Evolutionary conservation across 2,113 vertebrate species (phyloP).

Genomic region (Ceyx margarethae): DNA sequence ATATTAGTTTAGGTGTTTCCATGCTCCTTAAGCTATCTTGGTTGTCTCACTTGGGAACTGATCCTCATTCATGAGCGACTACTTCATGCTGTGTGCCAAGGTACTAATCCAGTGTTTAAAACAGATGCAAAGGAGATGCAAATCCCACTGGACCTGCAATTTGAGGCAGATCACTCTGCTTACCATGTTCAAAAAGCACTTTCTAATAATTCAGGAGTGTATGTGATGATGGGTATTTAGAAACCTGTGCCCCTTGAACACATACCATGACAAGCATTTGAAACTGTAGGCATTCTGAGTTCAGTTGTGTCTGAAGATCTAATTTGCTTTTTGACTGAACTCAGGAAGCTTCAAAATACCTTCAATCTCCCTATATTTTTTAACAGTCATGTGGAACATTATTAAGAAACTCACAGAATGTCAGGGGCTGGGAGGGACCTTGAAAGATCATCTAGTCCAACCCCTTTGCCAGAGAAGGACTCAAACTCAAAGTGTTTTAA

Average conservation of each 20-base stretch:
- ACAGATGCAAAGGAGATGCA: neutral
- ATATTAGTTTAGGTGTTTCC: neutral
- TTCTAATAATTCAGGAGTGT: neutral
- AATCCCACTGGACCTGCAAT: neutral
- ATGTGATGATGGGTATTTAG: neutral
- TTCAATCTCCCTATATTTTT: neutral
- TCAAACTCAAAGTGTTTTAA: neutral
- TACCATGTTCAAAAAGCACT: neutral
- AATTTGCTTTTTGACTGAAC: neutral
- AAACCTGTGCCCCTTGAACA: accelerated
- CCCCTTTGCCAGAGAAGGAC: too few species aligned
- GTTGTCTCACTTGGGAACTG: neutral
- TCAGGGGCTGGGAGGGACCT: too few species aligned
- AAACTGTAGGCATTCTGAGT: neutral
- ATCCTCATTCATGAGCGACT: neutral
- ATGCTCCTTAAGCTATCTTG: neutral
- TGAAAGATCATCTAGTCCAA: too few species aligned
- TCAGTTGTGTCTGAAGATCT: neutral
- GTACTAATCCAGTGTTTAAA: neutral
- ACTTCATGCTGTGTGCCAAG: neutral
- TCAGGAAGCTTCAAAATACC: neutral
- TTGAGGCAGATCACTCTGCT: neutral
- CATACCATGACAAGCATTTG: neutral
- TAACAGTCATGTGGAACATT: neutral
- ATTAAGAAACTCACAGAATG: neutral